A percentile compares a stretch with the other conserved stretches of the same genome.
These are phyloP conservation scores for Centruroides vittatus DNA, from an alignment of 1,140 invertebrate genomes.

Conservation along the genomic window DNA sequence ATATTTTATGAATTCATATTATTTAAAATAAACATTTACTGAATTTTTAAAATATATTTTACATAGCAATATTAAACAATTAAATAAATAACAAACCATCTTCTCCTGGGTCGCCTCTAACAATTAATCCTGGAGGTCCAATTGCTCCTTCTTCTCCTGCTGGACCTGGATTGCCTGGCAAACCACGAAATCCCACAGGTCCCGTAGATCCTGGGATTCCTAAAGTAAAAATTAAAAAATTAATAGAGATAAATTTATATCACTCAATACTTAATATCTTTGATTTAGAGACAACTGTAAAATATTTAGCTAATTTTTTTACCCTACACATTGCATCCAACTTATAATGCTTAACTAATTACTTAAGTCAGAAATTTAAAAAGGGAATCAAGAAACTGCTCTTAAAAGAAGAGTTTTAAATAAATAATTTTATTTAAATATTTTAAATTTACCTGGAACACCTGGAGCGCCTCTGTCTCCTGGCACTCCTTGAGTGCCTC, in stretches of 20 bases:
- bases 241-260: no score
- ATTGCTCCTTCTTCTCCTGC: constrained; percentile 37
- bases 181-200: constrained; percentile 10
- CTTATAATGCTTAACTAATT: no score
- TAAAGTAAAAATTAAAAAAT: background rate
- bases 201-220: constrained; percentile 13
- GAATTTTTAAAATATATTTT: background rate
- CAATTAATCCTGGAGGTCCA: constrained; percentile 38
- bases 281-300: no score
- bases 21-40: no score
- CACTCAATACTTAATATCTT: no score
- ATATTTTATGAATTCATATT: no score
- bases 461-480: constrained; percentile 12
- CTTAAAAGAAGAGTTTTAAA: no score
- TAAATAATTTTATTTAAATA: background rate
- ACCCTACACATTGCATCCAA: no score
- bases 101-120: constrained; percentile 17
- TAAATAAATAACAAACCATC: constrained; percentile 9
- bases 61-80: background rate
- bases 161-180: constrained; percentile 12
- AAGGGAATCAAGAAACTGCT: no score
- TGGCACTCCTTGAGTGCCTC: constrained; percentile 48
- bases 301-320: no score
- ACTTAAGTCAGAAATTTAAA: no score
- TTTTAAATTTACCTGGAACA: constrained; percentile 5